Conservation (phyloP, 92 coral and sea anemone genomes). For the Zoanthus solanderi region DNA sequence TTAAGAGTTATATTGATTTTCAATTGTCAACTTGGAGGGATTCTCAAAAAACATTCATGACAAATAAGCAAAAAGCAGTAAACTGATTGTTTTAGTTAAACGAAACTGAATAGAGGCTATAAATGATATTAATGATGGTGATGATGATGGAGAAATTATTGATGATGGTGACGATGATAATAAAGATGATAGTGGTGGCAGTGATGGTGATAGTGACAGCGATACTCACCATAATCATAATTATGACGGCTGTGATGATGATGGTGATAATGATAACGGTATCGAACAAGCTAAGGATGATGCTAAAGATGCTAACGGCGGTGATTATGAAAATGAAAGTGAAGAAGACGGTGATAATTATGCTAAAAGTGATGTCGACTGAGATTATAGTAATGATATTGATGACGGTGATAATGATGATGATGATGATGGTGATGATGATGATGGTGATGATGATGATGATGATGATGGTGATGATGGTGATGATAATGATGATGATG, state of each 20-base stretch:
- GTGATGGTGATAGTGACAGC: neutral
- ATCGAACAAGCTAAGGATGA: neutral
- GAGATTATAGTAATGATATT: neutral
- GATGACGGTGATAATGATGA: neutral
- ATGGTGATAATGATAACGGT: neutral
- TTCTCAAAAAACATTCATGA: neutral
- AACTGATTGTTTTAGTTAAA: neutral
- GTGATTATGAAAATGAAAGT: neutral
- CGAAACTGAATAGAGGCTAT: neutral
- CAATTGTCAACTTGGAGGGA: neutral
- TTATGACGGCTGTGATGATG: neutral
- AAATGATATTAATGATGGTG: neutral
- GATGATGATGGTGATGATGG: neutral
- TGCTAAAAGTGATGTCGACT: neutral
- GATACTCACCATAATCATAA: neutral
- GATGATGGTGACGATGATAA: neutral
- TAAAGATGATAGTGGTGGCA: neutral
- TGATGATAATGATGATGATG: neutral
- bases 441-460: neutral
- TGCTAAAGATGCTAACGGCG: neutral
- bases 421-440: neutral
- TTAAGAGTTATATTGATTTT: neutral
- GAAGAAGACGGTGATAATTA: neutral
- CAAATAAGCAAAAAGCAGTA: no score
- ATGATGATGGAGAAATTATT: neutral